These are phyloP conservation scores for Priocnemis perturbator DNA, from an alignment of 2,888 invertebrate genomes.

Conservation along the genomic window DNA sequence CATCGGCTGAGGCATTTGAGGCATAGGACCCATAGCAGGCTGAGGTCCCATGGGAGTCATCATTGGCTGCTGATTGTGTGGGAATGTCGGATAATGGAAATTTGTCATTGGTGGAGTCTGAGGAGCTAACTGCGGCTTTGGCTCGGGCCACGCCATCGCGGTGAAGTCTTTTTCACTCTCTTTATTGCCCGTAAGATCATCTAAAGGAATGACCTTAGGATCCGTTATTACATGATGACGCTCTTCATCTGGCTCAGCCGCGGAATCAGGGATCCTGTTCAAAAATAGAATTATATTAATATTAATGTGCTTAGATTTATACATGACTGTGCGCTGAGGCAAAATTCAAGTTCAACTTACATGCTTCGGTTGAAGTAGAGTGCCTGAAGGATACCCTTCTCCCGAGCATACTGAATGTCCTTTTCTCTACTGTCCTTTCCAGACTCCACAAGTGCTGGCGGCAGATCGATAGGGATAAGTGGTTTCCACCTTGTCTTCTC, in stretches of 20 bases:
- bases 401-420: conserved; percentile 90
- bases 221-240: conserved; percentile 84
- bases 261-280: conserved; percentile 86
- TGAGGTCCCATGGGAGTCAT: conserved; percentile 62
- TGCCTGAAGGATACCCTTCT: conserved; percentile 88
- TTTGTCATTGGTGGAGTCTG: conserved; percentile 57
- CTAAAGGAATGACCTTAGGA: conserved; percentile 89
- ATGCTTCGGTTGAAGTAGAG: conserved; percentile 87
- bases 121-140: conserved; percentile 81
- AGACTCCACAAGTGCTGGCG: conserved; percentile 81
- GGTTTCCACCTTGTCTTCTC: conserved; percentile 87
- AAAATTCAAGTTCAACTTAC: conserved; percentile 65
- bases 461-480: conserved; percentile 83
- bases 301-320: not conserved
- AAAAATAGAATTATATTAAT: conserved; percentile 17
- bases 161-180: conserved; percentile 88
- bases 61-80: conserved; percentile 63
- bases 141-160: conserved; percentile 89
- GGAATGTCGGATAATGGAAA: conserved; percentile 70
- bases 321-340: too few species aligned
- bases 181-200: conserved; percentile 90
- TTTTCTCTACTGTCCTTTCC: conserved; percentile 91
- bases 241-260: conserved; percentile 91
- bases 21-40: conserved; percentile 57
- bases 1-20: conserved; percentile 60